Percentiles rank a stretch among this genome's conserved stretches.
Evolutionary conservation across 2,797 vertebrate genomes (phyloP).

Genomic region (Scarus forsteni): DNA sequence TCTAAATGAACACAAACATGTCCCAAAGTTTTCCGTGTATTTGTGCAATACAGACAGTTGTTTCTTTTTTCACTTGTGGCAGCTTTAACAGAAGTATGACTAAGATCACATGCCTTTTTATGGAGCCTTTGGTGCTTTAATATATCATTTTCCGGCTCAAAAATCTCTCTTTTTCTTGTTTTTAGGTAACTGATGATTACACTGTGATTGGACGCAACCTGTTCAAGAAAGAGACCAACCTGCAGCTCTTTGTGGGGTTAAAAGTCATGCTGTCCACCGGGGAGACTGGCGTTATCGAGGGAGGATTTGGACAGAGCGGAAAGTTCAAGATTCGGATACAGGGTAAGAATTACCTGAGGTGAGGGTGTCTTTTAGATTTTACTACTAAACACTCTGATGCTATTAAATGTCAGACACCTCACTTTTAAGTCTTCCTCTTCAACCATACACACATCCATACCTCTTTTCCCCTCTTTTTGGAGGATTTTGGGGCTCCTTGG

Average conservation of each 20-base stretch:
- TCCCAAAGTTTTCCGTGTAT: too few relatives aligned
- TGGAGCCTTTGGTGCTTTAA: too few relatives aligned
- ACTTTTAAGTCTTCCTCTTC: constrained; percentile 7
- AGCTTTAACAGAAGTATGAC: too few relatives aligned
- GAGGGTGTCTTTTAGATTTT: not conserved
- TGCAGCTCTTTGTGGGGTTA: constrained; percentile 96
- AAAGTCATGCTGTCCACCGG: constrained; percentile 94
- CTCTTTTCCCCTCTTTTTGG: constrained; percentile 8
- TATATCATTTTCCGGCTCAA: too few relatives aligned
- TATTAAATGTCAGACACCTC: not conserved
- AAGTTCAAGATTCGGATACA: constrained; percentile 96
- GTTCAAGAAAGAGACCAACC: constrained; percentile 99
- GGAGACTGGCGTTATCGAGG: constrained; percentile 92
- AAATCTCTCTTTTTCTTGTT: constrained; percentile 13
- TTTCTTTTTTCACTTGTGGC: too few relatives aligned
- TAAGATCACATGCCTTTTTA: too few relatives aligned
- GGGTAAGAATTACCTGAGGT: constrained; percentile 82
- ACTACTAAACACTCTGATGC: not conserved
- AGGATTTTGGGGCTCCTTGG: constrained; percentile 31
- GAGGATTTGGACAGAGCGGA: constrained; percentile 97
- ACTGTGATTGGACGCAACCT: constrained; percentile 94
- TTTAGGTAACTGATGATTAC: constrained; percentile 93
- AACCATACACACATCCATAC: constrained; percentile 7
- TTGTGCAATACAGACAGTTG: too few relatives aligned
- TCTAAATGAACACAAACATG: too few relatives aligned